These are phyloP conservation scores for Eleutherodactylus coqui DNA, from an alignment of 2,797 vertebrate species.

Conservation along the genomic window DNA sequence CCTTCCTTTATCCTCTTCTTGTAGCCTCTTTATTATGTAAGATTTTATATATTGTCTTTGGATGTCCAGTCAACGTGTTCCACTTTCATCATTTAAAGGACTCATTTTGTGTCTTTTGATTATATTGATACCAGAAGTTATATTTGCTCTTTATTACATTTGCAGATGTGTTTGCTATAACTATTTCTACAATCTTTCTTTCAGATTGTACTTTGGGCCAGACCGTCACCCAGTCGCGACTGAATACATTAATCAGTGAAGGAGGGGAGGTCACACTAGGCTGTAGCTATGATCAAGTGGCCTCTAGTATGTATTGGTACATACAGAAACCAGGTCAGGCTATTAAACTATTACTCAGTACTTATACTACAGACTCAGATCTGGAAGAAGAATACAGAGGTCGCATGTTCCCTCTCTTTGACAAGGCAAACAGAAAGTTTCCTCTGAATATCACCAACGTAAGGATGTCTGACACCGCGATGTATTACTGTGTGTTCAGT, in stretches of 20 bases:
- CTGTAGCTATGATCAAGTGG: conserved; percentile 42
- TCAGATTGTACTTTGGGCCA: neutral
- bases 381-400: conserved; percentile 49
- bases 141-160: neutral
- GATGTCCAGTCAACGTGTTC: neutral
- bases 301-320: conserved; percentile 25
- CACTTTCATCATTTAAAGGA: neutral
- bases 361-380: conserved; percentile 24
- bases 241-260: conserved; percentile 14
- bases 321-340: conserved; percentile 11
- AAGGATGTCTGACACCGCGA: conserved; percentile 59
- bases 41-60: neutral
- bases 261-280: conserved; percentile 24
- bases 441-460: conserved; percentile 61
- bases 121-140: neutral
- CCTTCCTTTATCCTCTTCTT: neutral
- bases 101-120: neutral
- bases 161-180: no score
- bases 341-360: neutral
- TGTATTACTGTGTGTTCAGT: conserved; percentile 64
- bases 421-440: conserved; percentile 57
- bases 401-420: conserved; percentile 56
- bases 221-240: conserved; percentile 32
- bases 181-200: neutral
- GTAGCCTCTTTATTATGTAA: neutral